These are phyloP conservation scores for Lycocerus yunnanus DNA, from an alignment of 2,888 invertebrate genomes.

Conservation along the genomic window DNA sequence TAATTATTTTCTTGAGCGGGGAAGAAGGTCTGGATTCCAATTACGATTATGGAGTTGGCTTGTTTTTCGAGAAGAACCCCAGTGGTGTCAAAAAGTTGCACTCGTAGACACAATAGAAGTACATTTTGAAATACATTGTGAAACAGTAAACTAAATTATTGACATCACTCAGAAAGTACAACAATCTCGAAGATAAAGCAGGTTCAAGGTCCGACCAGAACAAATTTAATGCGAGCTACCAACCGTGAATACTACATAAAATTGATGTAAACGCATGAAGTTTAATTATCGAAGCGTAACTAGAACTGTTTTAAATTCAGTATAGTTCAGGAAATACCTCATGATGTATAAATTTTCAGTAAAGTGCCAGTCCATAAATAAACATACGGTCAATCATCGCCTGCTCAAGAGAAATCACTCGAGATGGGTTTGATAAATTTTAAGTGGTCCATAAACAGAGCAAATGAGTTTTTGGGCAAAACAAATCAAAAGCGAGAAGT, in stretches of 20 bases:
- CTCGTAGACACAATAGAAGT: not conserved
- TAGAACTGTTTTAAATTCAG: constrained; percentile 7
- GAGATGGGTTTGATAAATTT: not conserved
- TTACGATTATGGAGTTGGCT: not conserved
- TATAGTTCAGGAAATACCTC: not conserved
- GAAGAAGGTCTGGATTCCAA: not conserved
- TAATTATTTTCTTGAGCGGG: not conserved
- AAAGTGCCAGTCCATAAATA: not conserved
- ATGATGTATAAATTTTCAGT: not conserved
- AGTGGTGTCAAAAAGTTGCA: not conserved
- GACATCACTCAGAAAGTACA: not conserved
- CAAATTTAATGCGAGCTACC: constrained; percentile 21
- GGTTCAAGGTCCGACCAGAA: constrained; percentile 25
- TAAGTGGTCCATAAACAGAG: not conserved
- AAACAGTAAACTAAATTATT: not conserved
- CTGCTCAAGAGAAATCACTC: not conserved
- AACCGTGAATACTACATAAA: constrained; percentile 22
- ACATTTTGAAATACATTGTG: not conserved
- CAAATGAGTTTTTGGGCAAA: not conserved
- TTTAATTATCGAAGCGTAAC: constrained; percentile 15
- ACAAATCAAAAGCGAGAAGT: not conserved
- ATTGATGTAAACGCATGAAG: constrained; percentile 19
- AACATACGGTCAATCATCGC: not conserved
- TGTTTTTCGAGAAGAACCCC: not conserved
- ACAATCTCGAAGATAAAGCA: constrained; percentile 5